These are phyloP conservation scores for Zosterops hypoxanthus DNA, from an alignment of 2,113 vertebrate genomes.

Conservation along the genomic window DNA sequence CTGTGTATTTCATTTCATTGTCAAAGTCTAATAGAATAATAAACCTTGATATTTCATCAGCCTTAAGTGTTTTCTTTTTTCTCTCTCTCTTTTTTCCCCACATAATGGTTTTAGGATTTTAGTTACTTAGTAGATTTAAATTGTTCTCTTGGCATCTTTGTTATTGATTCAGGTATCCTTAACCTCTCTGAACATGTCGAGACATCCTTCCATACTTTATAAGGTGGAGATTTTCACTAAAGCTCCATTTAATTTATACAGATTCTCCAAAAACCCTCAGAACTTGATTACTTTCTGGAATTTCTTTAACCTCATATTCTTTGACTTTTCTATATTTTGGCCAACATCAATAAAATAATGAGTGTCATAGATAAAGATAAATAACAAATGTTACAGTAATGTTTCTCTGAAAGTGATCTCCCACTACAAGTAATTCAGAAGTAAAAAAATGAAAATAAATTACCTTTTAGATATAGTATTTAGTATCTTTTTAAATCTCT, in stretches of 20 bases:
- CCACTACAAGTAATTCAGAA: neutral
- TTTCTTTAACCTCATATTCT: neutral
- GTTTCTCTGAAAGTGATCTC: neutral
- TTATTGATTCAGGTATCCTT: slow-evolving; percentile 24
- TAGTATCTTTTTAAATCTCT: neutral
- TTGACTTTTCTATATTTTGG: neutral
- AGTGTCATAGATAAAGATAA: neutral
- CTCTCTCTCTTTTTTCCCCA: neutral
- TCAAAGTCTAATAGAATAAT: slow-evolving; percentile 51
- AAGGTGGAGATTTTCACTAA: neutral
- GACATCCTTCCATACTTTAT: neutral
- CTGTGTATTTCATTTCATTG: slow-evolving; percentile 48
- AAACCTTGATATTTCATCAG: slow-evolving; percentile 61
- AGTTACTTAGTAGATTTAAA: slow-evolving; percentile 55
- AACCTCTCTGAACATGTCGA: neutral
- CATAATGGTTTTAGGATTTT: slow-evolving; percentile 41
- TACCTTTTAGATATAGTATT: neutral
- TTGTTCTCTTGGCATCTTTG: neutral
- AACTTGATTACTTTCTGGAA: neutral
- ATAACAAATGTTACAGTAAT: neutral
- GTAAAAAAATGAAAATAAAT: neutral
- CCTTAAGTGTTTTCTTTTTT: slow-evolving; percentile 44
- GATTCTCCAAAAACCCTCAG: neutral
- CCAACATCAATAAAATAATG: neutral
- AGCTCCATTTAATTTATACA: neutral